Conservation (phyloP, 2,113 vertebrate species). For the Ceyx margarethae region DNA sequence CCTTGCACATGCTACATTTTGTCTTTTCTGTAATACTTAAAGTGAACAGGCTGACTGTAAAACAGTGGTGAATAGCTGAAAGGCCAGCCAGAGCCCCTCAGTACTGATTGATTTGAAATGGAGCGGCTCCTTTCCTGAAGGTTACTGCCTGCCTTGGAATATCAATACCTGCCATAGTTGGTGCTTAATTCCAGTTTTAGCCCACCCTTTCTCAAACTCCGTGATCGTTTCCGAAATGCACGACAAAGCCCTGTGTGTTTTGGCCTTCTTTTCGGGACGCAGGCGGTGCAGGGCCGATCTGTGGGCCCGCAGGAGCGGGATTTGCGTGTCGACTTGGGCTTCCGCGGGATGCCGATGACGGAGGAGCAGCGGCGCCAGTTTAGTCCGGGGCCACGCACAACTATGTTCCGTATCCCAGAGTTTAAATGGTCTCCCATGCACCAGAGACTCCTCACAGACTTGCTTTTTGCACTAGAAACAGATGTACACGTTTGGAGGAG, state of each 20-base stretch:
- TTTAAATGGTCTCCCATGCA: constrained; percentile 99
- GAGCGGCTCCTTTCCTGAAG: neutral
- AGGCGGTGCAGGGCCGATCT: constrained; percentile 92
- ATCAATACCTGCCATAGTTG: neutral
- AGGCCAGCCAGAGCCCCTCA: neutral
- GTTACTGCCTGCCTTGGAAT: neutral
- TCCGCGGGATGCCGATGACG: constrained; percentile 98
- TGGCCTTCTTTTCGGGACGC: neutral
- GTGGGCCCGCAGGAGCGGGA: constrained; percentile 90
- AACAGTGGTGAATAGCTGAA: neutral
- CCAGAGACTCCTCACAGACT: constrained; percentile 93
- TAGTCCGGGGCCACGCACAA: constrained; percentile 96
- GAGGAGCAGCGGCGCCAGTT: constrained; percentile 97
- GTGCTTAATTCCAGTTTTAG: neutral
- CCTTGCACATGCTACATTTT: neutral
- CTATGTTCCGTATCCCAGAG: constrained; percentile 99
- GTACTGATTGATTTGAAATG: neutral
- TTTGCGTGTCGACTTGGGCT: constrained; percentile 93
- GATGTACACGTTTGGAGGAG: constrained; percentile 99
- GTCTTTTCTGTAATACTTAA: neutral
- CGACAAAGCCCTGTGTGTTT: neutral
- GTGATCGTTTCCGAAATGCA: neutral
- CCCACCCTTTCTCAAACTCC: neutral
- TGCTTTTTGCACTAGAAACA: constrained; percentile 96
- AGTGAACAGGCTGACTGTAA: neutral